Evolutionary conservation across 2,888 invertebrate species (phyloP).

Genomic region (Drosophila glabriapex): DNA sequence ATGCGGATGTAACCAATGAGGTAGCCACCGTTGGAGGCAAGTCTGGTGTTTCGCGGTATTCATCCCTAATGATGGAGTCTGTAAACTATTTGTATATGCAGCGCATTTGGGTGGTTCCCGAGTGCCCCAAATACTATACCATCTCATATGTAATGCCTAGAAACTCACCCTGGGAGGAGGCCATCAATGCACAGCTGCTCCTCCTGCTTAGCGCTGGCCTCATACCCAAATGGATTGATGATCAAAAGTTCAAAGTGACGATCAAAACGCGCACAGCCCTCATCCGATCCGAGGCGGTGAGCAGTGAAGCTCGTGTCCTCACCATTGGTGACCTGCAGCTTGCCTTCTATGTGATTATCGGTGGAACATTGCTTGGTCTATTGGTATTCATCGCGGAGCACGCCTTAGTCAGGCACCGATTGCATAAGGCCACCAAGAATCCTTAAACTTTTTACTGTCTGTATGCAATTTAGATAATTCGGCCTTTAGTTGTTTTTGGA

Average conservation of each 20-base stretch:
- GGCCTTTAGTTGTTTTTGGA: background rate
- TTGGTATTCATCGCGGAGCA: constrained; percentile 69
- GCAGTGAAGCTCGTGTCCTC: constrained; percentile 73
- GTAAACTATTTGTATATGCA: constrained; percentile 67
- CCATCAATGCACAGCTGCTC: constrained; percentile 82
- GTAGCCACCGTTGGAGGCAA: constrained; percentile 74
- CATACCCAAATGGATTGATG: constrained; percentile 83
- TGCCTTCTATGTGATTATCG: constrained; percentile 83
- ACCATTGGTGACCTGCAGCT: constrained; percentile 84
- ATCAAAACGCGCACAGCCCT: constrained; percentile 43
- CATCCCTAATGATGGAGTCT: constrained; percentile 80
- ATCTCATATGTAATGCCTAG: constrained; percentile 84
- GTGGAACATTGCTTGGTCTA: constrained; percentile 74
- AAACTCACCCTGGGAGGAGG: constrained; percentile 82
- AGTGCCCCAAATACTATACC: constrained; percentile 85
- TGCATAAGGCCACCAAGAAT: constrained; percentile 4
- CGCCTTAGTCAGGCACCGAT: constrained; percentile 5
- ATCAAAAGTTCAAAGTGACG: constrained; percentile 73
- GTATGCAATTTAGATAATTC: background rate
- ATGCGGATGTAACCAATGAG: constrained; percentile 75
- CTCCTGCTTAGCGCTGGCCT: constrained; percentile 82
- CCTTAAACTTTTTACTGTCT: background rate
- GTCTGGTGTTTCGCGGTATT: constrained; percentile 82
- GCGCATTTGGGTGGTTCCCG: constrained; percentile 82
- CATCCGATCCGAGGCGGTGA: constrained; percentile 23